phyloP scores from a whole-genome alignment of 2,113 vertebrate genomes.

The Paracanthobrama guichenoti region DNA sequence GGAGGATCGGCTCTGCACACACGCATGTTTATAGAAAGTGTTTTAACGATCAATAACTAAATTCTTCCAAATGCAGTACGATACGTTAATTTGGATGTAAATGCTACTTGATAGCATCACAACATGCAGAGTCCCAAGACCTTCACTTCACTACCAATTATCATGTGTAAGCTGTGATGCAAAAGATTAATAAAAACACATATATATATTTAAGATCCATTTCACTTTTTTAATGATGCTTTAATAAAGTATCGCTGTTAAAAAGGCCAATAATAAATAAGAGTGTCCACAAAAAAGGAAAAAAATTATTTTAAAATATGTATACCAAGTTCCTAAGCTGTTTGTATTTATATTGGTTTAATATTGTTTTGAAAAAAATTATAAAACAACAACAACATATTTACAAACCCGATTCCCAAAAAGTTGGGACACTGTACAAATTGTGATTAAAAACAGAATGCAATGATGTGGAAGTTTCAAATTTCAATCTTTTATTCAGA shows the following conservation, averaged over 20 bases:
- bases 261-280: neutral
- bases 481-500: no score
- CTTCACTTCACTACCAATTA: neutral
- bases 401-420: no score
- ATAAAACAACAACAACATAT: no score
- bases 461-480: no score
- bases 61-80: neutral
- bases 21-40: neutral
- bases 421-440: no score
- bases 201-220: neutral
- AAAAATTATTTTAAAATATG: neutral
- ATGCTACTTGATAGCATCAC: neutral
- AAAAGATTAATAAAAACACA: neutral
- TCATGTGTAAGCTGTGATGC: neutral
- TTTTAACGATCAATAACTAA: neutral
- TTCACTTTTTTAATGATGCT: neutral
- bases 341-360: neutral
- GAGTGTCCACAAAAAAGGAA: neutral
- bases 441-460: no score
- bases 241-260: neutral
- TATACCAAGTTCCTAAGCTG: neutral
- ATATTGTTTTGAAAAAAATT: neutral
- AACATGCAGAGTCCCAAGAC: neutral
- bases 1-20: no score
- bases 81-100: neutral